Percentiles rank a stretch among this genome's conserved stretches.
phyloP scores from a whole-genome alignment of 2,888 invertebrate species.

The Pogonocherus hispidulus region DNA sequence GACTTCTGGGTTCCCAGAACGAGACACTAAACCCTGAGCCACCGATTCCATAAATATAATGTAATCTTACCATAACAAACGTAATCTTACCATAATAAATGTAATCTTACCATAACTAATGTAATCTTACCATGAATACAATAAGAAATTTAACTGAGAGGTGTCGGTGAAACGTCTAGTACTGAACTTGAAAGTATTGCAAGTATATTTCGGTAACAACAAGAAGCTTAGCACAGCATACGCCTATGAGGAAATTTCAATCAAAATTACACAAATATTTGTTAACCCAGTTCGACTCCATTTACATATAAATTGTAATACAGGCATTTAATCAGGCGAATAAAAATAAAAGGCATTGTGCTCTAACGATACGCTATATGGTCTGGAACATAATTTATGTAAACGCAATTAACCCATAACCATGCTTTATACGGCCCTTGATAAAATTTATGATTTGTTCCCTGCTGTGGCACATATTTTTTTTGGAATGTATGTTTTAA shows the following conservation, averaged over 20 bases:
- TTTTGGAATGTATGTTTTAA: conserved; percentile 24
- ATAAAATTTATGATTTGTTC: conserved; percentile 29
- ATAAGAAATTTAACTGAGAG: too few relatives aligned
- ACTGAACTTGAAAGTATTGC: too few relatives aligned
- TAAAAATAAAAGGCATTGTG: conserved; percentile 24
- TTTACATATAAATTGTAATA: conserved; percentile 33
- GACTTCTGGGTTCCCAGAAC: too few relatives aligned
- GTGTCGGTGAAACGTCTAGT: too few relatives aligned
- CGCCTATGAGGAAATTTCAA: background rate
- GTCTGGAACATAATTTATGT: conserved; percentile 33
- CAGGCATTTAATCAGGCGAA: conserved; percentile 28
- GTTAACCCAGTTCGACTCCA: conserved; percentile 17
- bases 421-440: conserved; percentile 27
- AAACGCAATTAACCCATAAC: conserved; percentile 35
- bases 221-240: too few relatives aligned
- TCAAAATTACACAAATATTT: conserved; percentile 20
- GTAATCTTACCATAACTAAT: too few relatives aligned
- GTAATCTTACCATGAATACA: too few relatives aligned
- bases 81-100: too few relatives aligned
- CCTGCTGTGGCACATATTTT: conserved; percentile 22
- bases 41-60: too few relatives aligned
- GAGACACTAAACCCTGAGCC: too few relatives aligned
- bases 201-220: too few relatives aligned
- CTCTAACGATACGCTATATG: conserved; percentile 27
- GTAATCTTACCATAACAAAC: too few relatives aligned